phyloP scores from a whole-genome alignment of 2,888 invertebrate species.

The Sesamia inferens region DNA sequence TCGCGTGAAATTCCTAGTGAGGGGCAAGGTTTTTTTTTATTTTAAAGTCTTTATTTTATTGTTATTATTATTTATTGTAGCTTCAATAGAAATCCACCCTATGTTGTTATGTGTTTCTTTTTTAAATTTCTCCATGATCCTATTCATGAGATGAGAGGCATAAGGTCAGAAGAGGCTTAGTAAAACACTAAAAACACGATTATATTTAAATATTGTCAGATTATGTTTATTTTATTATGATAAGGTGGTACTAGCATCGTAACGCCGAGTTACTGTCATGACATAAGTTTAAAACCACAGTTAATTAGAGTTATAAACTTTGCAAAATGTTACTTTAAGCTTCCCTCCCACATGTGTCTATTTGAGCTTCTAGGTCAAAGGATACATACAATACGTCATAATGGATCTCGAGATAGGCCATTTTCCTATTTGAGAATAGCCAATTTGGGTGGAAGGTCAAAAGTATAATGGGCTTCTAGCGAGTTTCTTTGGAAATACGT shows the following conservation, averaged over 20 bases:
- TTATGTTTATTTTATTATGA: background rate
- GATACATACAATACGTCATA: background rate
- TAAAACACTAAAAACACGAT: background rate
- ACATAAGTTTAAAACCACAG: conserved; percentile 6
- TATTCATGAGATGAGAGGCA: background rate
- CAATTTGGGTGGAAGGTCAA: background rate
- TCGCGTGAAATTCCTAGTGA: too few relatives aligned
- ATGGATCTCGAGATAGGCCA: background rate
- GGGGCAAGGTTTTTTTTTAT: too few relatives aligned
- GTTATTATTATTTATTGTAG: too few relatives aligned
- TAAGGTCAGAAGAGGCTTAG: background rate
- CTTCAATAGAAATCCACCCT: background rate
- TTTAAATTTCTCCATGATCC: too few relatives aligned
- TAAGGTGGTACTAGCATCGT: background rate
- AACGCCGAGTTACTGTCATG: background rate
- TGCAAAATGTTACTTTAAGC: conserved; percentile 8
- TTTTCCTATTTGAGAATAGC: too few relatives aligned
- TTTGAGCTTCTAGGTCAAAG: conserved; percentile 22
- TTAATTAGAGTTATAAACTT: conserved; percentile 12
- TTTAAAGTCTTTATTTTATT: too few relatives aligned
- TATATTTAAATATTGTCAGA: background rate
- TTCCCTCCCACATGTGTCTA: background rate
- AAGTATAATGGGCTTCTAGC: background rate
- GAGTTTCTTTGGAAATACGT: background rate
- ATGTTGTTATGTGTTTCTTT: too few relatives aligned